A percentile compares a stretch with the other conserved stretches of the same genome.
Conservation (phyloP, 2,113 vertebrate species). For the Opisthocomus hoazin region DNA sequence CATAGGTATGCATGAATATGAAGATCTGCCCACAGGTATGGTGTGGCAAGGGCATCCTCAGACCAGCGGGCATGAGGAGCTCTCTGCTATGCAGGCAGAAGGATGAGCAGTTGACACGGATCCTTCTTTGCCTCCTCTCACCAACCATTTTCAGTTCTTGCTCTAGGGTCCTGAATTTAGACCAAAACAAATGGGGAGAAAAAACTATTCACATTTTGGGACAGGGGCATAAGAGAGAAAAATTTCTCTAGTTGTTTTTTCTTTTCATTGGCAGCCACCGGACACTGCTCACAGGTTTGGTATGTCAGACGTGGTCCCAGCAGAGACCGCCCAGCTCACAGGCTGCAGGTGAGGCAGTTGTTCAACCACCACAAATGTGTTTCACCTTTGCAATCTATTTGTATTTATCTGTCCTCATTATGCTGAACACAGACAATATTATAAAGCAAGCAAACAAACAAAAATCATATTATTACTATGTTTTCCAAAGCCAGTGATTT, state of each 20-base stretch:
- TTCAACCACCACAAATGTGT: not conserved
- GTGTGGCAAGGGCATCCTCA: not conserved
- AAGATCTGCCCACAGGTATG: not conserved
- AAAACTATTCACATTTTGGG: not conserved
- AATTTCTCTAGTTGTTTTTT: not conserved
- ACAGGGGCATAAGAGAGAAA: not conserved
- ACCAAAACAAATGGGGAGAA: not conserved
- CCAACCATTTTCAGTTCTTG: not conserved
- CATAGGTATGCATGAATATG: not conserved
- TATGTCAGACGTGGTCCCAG: not conserved
- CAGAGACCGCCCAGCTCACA: not conserved
- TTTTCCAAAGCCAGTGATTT: not conserved
- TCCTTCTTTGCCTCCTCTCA: not conserved
- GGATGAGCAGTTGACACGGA: not conserved
- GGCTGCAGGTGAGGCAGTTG: slow-evolving; percentile 9
- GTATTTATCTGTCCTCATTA: not conserved
- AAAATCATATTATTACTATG: not conserved
- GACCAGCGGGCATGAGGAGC: not conserved
- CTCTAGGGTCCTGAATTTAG: not conserved
- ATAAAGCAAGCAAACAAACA: not conserved
- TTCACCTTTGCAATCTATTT: not conserved
- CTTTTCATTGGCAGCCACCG: not conserved
- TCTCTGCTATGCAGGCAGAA: not conserved
- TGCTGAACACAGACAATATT: not conserved
- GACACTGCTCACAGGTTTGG: not conserved